Percentiles rank a stretch among this genome's conserved stretches.
Evolutionary conservation across 2,113 vertebrate genomes (phyloP).

Genomic region (Progne subis): DNA sequence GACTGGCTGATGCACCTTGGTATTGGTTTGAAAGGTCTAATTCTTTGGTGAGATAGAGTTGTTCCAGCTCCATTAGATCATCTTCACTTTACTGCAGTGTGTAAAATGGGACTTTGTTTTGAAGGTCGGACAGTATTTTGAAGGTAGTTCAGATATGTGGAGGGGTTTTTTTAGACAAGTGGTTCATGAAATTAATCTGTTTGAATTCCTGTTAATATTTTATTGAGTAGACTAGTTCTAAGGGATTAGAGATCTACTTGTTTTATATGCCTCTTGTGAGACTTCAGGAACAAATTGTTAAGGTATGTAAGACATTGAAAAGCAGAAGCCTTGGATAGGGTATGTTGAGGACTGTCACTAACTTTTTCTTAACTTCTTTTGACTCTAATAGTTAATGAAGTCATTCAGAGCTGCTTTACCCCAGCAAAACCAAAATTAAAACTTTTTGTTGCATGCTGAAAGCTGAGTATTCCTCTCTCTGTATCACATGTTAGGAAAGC

Average conservation of each 20-base stretch:
- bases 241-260: background rate
- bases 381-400: background rate
- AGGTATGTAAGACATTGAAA: background rate
- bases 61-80: background rate
- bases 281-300: background rate
- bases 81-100: background rate
- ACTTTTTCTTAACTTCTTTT: background rate
- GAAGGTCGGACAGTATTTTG: background rate
- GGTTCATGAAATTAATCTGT: background rate
- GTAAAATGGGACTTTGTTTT: background rate
- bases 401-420: background rate
- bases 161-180: background rate
- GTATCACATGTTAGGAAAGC: background rate
- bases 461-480: background rate
- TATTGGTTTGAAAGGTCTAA: background rate
- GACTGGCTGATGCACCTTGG: background rate
- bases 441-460: background rate
- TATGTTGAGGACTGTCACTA: background rate
- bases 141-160: background rate
- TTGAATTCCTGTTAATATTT: conserved; percentile 2
- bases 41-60: background rate
- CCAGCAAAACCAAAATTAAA: background rate
- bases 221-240: background rate
- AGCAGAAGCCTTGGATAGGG: background rate
- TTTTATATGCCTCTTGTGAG: background rate